A percentile compares a stretch with the other conserved stretches of the same genome.
These are phyloP conservation scores for Drosophila fuyamai DNA, from an alignment of 1,140 invertebrate genomes.

Conservation along the genomic window DNA sequence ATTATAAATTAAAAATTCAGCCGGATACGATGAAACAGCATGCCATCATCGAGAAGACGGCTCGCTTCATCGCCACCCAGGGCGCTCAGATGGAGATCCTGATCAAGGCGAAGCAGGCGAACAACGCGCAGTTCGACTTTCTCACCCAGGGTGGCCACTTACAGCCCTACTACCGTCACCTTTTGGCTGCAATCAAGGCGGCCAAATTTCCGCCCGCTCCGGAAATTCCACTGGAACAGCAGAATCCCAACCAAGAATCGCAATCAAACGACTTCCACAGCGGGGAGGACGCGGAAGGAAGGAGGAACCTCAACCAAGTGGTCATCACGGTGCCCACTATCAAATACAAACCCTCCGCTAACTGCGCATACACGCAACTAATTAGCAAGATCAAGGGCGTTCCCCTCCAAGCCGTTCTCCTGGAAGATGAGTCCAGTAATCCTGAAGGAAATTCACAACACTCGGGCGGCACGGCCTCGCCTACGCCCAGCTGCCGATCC, in stretches of 20 bases:
- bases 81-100: constrained; percentile 99
- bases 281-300: constrained; percentile 19
- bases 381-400: constrained; percentile 93
- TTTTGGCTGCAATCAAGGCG: constrained; percentile 92
- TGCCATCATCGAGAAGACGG: constrained; percentile 98
- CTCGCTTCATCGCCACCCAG: constrained; percentile 95
- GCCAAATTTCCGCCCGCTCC: constrained; percentile 89
- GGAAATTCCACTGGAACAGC: constrained; percentile 62
- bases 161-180: constrained; percentile 95
- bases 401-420: constrained; percentile 84
- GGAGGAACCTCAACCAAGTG: constrained; percentile 26
- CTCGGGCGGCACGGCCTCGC: constrained; percentile 65
- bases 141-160: constrained; percentile 93
- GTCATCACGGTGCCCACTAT: constrained; percentile 85
- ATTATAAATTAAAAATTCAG: constrained; percentile 85
- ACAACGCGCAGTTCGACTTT: constrained; percentile 97
- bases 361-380: constrained; percentile 93
- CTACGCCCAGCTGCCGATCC: constrained; percentile 59
- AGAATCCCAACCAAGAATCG: constrained; percentile 5
- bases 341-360: constrained; percentile 91
- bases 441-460: constrained; percentile 53
- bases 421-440: constrained; percentile 63
- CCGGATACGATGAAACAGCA: constrained; percentile 96
- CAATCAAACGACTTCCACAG: constrained; percentile 13
- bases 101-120: constrained; percentile 97